Conservation (phyloP, 2,113 vertebrate genomes). For the Carassius gibelio region DNA sequence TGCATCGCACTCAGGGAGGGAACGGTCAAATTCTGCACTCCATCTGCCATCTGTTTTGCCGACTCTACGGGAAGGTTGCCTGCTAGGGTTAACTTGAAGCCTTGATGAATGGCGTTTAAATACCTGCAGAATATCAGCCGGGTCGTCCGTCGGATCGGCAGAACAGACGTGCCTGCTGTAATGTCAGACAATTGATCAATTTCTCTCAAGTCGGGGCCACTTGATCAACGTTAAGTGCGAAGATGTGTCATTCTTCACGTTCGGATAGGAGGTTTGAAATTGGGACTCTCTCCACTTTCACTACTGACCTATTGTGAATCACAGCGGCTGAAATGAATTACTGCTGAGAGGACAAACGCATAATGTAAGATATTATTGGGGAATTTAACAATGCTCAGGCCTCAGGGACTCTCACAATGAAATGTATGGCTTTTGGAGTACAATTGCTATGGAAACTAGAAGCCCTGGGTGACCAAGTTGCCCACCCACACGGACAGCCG, state of each 20-base stretch:
- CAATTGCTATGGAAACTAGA: constrained; percentile 79
- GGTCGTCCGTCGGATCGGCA: constrained; percentile 23
- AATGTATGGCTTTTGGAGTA: constrained; percentile 75
- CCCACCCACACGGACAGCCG: constrained; percentile 78
- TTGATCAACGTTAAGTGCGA: constrained; percentile 49
- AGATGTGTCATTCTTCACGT: constrained; percentile 45
- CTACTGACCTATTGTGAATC: constrained; percentile 46
- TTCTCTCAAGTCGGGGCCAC: constrained; percentile 43
- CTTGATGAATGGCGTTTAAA: constrained; percentile 15
- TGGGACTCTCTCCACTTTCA: constrained; percentile 49
- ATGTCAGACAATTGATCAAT: constrained; percentile 51
- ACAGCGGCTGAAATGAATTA: constrained; percentile 61
- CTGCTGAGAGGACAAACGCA: constrained; percentile 66
- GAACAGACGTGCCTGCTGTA: constrained; percentile 52
- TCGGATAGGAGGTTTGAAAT: constrained; percentile 13
- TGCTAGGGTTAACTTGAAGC: constrained; percentile 44
- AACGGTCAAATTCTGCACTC: constrained; percentile 71
- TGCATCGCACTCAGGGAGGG: constrained; percentile 64
- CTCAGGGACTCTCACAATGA: constrained; percentile 70
- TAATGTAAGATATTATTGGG: constrained; percentile 79
- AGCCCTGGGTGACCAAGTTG: constrained; percentile 72
- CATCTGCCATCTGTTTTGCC: constrained; percentile 73
- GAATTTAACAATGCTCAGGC: constrained; percentile 76
- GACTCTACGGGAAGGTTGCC: constrained; percentile 6
- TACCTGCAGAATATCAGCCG: constrained; percentile 41